These are phyloP conservation scores for Hirtodrosophila alboralis DNA, from an alignment of 2,888 invertebrate species.

Conservation along the genomic window DNA sequence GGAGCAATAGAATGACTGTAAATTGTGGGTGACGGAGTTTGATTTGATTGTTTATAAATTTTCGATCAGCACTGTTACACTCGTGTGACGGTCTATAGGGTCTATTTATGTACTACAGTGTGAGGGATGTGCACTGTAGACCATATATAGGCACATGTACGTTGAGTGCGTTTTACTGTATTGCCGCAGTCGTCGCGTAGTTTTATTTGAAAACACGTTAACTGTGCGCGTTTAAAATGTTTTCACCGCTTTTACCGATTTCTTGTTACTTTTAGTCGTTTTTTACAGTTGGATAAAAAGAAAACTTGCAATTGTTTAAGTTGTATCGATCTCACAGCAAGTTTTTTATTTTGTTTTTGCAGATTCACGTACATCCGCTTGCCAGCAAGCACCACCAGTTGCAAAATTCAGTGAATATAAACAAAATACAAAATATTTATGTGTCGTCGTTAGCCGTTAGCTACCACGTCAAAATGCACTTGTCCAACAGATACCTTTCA, in stretches of 20 bases:
- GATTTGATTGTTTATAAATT: too few relatives aligned
- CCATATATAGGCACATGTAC: too few relatives aligned
- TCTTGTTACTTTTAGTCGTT: conserved; percentile 40
- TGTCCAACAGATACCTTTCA: conserved; percentile 65
- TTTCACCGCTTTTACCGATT: conserved; percentile 69
- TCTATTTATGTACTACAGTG: conserved; percentile 19
- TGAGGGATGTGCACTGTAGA: conserved; percentile 33
- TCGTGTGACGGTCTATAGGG: background rate
- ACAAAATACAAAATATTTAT: conserved; percentile 25
- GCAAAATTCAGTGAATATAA: conserved; percentile 50
- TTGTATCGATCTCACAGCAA: conserved; percentile 57
- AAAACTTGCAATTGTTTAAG: conserved; percentile 71
- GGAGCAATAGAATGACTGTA: too few relatives aligned
- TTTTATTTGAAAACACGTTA: conserved; percentile 65
- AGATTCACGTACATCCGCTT: conserved; percentile 62
- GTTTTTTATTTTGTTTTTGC: conserved; percentile 56
- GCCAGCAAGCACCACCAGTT: conserved; percentile 37
- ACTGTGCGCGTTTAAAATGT: conserved; percentile 53
- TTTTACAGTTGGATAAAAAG: conserved; percentile 69
- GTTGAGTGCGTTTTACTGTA: conserved; percentile 66
- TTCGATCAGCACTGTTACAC: too few relatives aligned
- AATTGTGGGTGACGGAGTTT: too few relatives aligned
- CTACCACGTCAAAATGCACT: conserved; percentile 66
- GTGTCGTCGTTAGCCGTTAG: conserved; percentile 56
- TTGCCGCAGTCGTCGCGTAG: conserved; percentile 50